These are phyloP conservation scores for Pygoscelis antarcticus DNA, from an alignment of 2,113 vertebrate species.

Conservation along the genomic window DNA sequence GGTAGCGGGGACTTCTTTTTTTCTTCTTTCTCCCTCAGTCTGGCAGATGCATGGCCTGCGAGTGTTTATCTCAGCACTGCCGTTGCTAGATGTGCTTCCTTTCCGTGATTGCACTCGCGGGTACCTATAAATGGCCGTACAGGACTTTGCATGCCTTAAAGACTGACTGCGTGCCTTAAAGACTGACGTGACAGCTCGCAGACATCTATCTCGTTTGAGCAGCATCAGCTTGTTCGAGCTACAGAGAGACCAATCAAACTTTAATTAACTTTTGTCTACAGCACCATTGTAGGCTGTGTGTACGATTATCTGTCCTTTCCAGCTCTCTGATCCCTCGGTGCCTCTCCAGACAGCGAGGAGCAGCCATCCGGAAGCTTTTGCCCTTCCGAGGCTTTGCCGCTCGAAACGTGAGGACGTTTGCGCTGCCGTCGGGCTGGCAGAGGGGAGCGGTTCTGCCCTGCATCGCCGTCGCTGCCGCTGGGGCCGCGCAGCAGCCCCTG, in stretches of 20 bases:
- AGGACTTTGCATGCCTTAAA: neutral
- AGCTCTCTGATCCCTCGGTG: neutral
- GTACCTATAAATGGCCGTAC: neutral
- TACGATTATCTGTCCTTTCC: neutral
- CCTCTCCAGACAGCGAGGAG: constrained; percentile 8
- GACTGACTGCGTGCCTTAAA: neutral
- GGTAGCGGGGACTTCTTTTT: neutral
- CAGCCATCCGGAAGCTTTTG: neutral
- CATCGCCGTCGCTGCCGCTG: neutral
- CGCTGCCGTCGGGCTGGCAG: neutral
- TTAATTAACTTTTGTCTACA: constrained; percentile 61
- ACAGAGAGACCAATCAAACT: constrained; percentile 46
- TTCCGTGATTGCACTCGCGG: neutral
- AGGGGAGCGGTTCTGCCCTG: constrained; percentile 19
- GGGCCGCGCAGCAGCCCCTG: constrained; percentile 26
- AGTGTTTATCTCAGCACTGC: neutral
- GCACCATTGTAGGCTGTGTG: neutral
- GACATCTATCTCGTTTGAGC: neutral
- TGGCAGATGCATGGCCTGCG: neutral
- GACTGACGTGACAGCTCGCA: neutral
- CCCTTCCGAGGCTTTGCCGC: neutral
- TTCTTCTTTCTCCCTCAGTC: neutral
- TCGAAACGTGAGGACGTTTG: neutral
- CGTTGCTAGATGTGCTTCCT: neutral
- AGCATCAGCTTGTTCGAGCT: constrained; percentile 14